Evolutionary conservation across 2,888 invertebrate genomes (phyloP), one percentile per base, ranked within the genome.

Genomic region (Zelleria hepariella): DNA sequence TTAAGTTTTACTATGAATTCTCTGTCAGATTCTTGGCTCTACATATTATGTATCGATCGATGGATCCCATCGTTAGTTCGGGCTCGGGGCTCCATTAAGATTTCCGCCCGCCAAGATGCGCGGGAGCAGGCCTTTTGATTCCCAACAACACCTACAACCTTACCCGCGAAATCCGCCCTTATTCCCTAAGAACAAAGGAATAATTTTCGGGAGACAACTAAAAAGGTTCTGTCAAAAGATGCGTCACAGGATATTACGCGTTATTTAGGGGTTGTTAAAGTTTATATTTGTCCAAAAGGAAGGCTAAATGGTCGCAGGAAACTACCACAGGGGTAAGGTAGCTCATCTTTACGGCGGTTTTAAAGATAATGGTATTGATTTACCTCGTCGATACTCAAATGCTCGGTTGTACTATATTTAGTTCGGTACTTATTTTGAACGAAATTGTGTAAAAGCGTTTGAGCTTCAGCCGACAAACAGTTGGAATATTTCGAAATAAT

Each of bases 61-160:
- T 82, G 80, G 80, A 80, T 81, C 81, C 74, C 83, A 80, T 87
- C 82, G 84, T 87, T 86, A 86, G 83, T 78, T 78, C 78, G 77
- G 78, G 82, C 78, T 83, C 82, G 84, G 82, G 84, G 83, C 81
- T 78, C 86, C 86, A 88, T 88, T 87, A 88, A 85, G 86, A 85
- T 87, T 86, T 88, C 88, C 88, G 87, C 82, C 82, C 72, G 70
- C 71, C 73, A 73, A 74, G 75, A 78, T 82, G 85, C 83, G 81
- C 84, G 74, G 82, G 82, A 80, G 86, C 84, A 57, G 32, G 32
- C 10, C 32, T 42, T 42, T 42, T 42, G 32, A 42, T 42, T 42
- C 48, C 24, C 47, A 47, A 52, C 26, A 51, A 58, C 52, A 58
- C 18, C 58, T 59, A 23, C 24, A 58, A 32, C 15, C 32, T 15